Evolutionary conservation across 2,888 invertebrate species (phyloP).

Genomic region (Epinotia bilunana): DNA sequence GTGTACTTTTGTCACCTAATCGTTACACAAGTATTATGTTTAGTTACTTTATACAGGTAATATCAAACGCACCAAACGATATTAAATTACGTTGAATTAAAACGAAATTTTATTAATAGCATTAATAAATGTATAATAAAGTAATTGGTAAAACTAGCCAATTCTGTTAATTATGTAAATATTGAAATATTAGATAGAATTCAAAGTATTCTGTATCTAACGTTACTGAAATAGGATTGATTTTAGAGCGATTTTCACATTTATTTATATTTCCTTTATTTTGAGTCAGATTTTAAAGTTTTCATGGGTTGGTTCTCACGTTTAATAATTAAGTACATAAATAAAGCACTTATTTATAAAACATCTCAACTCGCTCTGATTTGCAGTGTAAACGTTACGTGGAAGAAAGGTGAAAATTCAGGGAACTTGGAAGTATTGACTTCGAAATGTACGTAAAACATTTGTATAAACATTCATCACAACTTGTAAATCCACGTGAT

Average conservation of each 20-base stretch:
- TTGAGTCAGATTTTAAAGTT: background rate
- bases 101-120: background rate
- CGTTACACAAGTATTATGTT: background rate
- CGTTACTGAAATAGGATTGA: constrained; percentile 5
- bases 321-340: background rate
- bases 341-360: background rate
- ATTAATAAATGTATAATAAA: constrained; percentile 14
- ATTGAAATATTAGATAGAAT: constrained; percentile 35
- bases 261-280: background rate
- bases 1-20: background rate
- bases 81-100: background rate
- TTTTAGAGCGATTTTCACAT: background rate
- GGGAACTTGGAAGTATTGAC: background rate
- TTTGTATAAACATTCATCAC: no score
- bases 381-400: background rate
- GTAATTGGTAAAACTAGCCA: constrained; percentile 12
- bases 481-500: background rate
- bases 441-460: no score
- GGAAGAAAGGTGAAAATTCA: background rate
- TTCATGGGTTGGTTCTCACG: background rate
- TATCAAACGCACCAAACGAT: background rate
- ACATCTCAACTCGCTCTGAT: background rate
- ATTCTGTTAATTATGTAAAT: constrained; percentile 33
- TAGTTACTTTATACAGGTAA: background rate
- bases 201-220: constrained; percentile 25